These are phyloP conservation scores for Callochromis pleurospilus DNA, from an alignment of 2,113 vertebrate species.

Conservation along the genomic window DNA sequence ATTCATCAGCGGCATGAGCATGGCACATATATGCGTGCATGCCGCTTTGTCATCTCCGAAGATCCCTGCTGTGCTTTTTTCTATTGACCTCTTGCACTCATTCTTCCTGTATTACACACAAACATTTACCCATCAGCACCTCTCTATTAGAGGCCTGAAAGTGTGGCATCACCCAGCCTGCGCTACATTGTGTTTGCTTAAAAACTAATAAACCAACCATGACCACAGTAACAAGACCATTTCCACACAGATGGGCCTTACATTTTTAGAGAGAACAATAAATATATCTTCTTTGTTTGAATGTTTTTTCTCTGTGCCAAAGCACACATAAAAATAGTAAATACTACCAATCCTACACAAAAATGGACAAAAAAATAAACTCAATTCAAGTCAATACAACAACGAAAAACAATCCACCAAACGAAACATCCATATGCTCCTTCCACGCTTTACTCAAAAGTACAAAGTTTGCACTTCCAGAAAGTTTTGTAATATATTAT, in stretches of 20 bases:
- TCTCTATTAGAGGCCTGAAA: neutral
- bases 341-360: neutral
- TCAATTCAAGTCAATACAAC: neutral
- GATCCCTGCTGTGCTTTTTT: constrained; percentile 24
- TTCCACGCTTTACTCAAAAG: neutral
- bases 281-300: neutral
- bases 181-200: constrained; percentile 11
- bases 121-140: constrained; percentile 27
- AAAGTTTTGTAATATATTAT: neutral
- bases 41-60: constrained; percentile 7
- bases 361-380: neutral
- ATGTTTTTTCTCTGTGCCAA: neutral
- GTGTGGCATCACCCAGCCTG: neutral
- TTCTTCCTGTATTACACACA: neutral
- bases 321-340: neutral
- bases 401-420: neutral
- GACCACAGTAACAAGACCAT: neutral
- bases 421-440: neutral
- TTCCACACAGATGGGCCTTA: neutral
- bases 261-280: neutral
- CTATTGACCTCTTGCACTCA: neutral
- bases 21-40: constrained; percentile 4
- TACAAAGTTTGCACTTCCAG: neutral
- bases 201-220: neutral
- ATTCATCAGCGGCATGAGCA: neutral